Base-by-base conservation (phyloP, 2,888 invertebrate species). In the Lochmaea capreae region DNA sequence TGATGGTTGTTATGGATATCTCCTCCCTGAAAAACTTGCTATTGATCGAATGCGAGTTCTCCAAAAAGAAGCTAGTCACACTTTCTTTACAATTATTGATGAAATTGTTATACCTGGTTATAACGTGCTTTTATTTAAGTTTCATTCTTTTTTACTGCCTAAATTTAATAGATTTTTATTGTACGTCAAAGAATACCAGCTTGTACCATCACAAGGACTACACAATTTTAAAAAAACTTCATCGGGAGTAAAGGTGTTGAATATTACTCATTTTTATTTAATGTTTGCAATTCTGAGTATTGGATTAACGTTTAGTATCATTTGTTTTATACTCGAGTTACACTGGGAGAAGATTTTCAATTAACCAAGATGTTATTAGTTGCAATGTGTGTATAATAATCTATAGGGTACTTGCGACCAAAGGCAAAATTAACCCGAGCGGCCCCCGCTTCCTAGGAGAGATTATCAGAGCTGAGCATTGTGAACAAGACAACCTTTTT, bases 51-150 rank as follows among this genome's bases (percentile, higher is more conserved):
- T 71, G 54, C 65, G 67, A 11, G 39, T 18, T 22, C 67, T 65
- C 5, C 54, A 65, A 22, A 67, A 59, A 42, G 39, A 12, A 10
- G 39, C 65, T 12, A 71, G 74, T 14, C 54, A 71, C 16, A n/a
- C 71, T 6, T 59, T 67, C 8, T 74, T 71, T n/a, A 57, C 67
- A 43, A 65, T 71, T 11, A 12, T 74, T n/a, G 33, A 74, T 6
- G 65, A 68, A 65, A 43, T 65, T 61, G 46, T 71, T 58, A 9
- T 71, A 58, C 71, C 74, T 5, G 74, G 74, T 39, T 43, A 49
- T n/a, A 14, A 63, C 12, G 58, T 68, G 9, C 58, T 68, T 33
- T 54, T 63, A 33, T 63, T 73, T 3, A 68, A 73, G 18, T 26
- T 33, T 12, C 62, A 73, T 66, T 68, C 65, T 14, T 67, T 63